Evolutionary conservation across 1,140 invertebrate genomes (phyloP), one percentile per base, ranked within the genome.

Genomic region (Holcopasites calliopsidis): DNA sequence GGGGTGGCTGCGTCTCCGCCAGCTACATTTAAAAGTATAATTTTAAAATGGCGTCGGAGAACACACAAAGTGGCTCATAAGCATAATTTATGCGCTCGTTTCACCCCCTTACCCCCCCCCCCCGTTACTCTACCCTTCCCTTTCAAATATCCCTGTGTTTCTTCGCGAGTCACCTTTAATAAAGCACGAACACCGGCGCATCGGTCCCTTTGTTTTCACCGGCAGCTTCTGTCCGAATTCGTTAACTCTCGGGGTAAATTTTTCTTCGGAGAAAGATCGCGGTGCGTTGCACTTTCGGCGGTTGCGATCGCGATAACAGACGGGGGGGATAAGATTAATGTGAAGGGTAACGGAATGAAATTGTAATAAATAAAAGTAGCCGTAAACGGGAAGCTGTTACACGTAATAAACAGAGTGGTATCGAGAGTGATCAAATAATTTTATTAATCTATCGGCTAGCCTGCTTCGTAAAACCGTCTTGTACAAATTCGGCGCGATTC

Each of bases 21-120:
- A 58, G 55, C 42, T 58, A 52, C 82, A 88, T 88, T 88, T 88
- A 85, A 88, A 88, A 88, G 81, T 88, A 87, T 87, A 88, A 88
- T 88, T 86, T 87, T 85, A 78, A 80, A 86, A 86, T 81, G 80
- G 60, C 65, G 81, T 73, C 77, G 66, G 73, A 75, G 79, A 84
- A 81, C 75, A 85, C 83, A 83, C 81, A 75, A 81, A 81, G 80
- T 84, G 78, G 80, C 80, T 86, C 78, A 88, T 86, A 84, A 88
- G 86, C 86, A 88, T 88, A 87, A 86, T 84, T 84, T 84, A 84
- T 84, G 82, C 82, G 65, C 73, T 72, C 77, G 77, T 84, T 83
- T 83, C 68, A 54, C 62, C n/a, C n/a, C 58, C 50, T 35, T 33
- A 13, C 35, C 28, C 3, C 6, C 33, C 35, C 18, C 6, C 13